Conservation (phyloP, 2,888 invertebrate genomes). For the Escarpia spicata region DNA sequence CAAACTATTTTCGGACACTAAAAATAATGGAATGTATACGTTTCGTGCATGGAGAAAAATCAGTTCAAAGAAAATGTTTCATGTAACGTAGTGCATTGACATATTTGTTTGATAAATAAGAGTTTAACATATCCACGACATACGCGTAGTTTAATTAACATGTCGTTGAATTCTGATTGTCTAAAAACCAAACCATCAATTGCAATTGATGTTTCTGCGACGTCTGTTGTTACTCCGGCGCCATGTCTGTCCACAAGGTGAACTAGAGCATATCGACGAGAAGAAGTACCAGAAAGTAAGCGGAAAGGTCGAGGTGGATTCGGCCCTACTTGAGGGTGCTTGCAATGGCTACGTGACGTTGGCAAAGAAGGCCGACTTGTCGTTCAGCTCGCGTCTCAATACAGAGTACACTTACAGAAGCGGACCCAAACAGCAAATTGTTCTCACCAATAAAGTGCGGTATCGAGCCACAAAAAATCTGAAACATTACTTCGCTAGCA, state of each 20-base stretch:
- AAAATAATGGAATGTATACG: too few relatives aligned
- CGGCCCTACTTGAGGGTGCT: not conserved
- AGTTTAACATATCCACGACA: too few relatives aligned
- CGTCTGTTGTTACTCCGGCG: not conserved
- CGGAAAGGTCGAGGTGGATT: not conserved
- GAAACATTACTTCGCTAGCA: slow-evolving; percentile 31
- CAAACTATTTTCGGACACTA: too few relatives aligned
- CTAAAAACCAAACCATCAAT: too few relatives aligned
- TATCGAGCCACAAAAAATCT: slow-evolving; percentile 33
- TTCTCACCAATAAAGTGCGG: slow-evolving; percentile 31
- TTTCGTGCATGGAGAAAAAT: too few relatives aligned
- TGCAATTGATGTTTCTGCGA: too few relatives aligned
- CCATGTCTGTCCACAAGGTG: not conserved
- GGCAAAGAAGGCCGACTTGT: not conserved
- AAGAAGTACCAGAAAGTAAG: not conserved
- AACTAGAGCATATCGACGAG: not conserved
- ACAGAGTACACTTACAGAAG: slow-evolving; percentile 33
- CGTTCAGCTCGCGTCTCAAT: slow-evolving; percentile 31
- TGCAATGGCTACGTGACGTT: not conserved
- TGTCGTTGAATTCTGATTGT: too few relatives aligned
- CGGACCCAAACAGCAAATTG: slow-evolving; percentile 31
- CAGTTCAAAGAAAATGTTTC: too few relatives aligned
- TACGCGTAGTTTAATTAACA: too few relatives aligned
- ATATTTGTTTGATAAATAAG: too few relatives aligned
- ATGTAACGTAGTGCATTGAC: too few relatives aligned